Conservation (phyloP, 2,113 vertebrate species). For the Menidia beryllina region DNA sequence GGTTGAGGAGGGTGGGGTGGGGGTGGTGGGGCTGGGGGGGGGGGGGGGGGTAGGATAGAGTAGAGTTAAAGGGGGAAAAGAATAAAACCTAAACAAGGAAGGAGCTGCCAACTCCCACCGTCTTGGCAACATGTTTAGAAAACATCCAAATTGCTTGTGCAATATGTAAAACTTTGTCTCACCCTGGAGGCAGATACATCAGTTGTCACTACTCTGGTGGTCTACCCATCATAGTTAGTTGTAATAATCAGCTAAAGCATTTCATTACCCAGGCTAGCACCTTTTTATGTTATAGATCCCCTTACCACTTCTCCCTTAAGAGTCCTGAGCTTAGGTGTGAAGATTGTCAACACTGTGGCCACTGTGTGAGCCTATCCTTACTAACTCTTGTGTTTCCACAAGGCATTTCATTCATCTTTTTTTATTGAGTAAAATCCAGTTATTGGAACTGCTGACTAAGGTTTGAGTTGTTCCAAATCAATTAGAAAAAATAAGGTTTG, state of each 20-base stretch:
- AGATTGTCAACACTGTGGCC: conserved; percentile 59
- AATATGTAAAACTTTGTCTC: conserved; percentile 99
- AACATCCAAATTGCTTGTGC: conserved; percentile 98
- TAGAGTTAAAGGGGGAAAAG: conserved; percentile 80
- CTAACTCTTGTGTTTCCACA: conserved; percentile 5
- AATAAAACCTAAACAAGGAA: conserved; percentile 87
- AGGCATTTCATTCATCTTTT: not conserved
- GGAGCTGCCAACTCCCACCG: conserved; percentile 93
- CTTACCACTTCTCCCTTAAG: conserved; percentile 73
- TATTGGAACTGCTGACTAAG: conserved; percentile 13
- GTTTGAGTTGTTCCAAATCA: conserved; percentile 35
- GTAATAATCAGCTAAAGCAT: conserved; percentile 89
- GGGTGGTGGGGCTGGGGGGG: not conserved
- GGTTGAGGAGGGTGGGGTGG: too few species aligned
- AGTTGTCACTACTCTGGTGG: conserved; percentile 96
- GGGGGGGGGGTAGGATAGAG: conserved; percentile 7
- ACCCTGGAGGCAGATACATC: conserved; percentile 90
- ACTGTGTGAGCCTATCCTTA: conserved; percentile 31
- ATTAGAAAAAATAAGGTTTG: conserved; percentile 41
- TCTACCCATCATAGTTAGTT: conserved; percentile 89
- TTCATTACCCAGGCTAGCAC: conserved; percentile 79
- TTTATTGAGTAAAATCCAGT: conserved; percentile 8
- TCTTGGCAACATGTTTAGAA: conserved; percentile 99
- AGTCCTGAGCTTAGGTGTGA: conserved; percentile 65
- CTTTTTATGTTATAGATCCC: conserved; percentile 62